phyloP scores from a whole-genome alignment of 2,888 invertebrate species.

The Dasysyrphus tricinctus region DNA sequence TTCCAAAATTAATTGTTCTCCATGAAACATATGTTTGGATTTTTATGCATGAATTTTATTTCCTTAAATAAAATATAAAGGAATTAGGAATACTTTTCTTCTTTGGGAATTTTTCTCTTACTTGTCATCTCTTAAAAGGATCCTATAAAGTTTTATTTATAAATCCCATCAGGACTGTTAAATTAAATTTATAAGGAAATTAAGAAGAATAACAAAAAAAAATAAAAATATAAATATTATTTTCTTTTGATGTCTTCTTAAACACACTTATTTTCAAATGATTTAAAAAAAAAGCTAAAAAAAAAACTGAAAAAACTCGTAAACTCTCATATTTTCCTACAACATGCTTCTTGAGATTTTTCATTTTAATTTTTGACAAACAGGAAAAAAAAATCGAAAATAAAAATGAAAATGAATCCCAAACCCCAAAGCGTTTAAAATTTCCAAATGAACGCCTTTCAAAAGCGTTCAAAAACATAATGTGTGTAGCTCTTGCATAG shows the following conservation, averaged over 20 bases:
- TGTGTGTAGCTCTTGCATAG: constrained; percentile 25
- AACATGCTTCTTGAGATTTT: constrained; percentile 13
- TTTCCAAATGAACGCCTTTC: constrained; percentile 66
- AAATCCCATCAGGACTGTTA: neutral
- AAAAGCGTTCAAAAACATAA: constrained; percentile 57
- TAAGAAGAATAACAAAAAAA: no score
- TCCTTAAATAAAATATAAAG: neutral
- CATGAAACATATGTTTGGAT: no score
- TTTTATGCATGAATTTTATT: no score
- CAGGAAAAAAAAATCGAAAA: constrained; percentile 18
- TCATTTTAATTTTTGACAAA: constrained; percentile 4
- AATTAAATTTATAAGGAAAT: constrained; percentile 1
- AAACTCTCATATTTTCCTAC: neutral
- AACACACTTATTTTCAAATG: neutral
- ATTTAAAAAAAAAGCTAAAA: constrained; percentile 1
- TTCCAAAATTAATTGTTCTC: no score
- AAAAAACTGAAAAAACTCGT: neutral
- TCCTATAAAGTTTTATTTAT: neutral
- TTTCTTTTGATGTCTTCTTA: constrained; percentile 51
- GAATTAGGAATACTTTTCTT: neutral
- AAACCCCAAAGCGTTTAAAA: constrained; percentile 55
- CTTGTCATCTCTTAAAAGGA: neutral
- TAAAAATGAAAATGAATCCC: constrained; percentile 2
- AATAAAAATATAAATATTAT: constrained; percentile 4
- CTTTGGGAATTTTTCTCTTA: neutral